These are phyloP conservation scores for Gobio occitaniae DNA, from an alignment of 2,797 vertebrate species.

Conservation along the genomic window DNA sequence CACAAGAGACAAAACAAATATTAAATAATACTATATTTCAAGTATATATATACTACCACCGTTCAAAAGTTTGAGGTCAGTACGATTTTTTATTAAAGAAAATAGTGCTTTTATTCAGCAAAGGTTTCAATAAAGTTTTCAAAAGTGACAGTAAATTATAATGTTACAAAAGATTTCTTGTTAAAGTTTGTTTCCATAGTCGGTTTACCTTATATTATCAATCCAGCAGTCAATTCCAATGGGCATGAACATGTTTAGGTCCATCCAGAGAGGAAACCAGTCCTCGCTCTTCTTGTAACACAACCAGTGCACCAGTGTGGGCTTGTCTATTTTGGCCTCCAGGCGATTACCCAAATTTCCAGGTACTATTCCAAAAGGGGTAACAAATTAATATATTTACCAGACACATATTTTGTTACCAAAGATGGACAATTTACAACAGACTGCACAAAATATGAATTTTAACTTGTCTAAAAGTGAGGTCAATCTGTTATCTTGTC, in stretches of 20 bases:
- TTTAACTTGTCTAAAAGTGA: neutral
- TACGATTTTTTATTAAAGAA: neutral
- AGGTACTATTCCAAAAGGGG: conserved; percentile 80
- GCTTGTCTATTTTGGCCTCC: conserved; percentile 95
- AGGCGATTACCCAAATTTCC: conserved; percentile 97
- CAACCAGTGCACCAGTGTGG: conserved; percentile 91
- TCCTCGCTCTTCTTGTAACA: conserved; percentile 90
- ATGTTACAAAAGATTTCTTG: too few relatives aligned
- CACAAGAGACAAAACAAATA: neutral
- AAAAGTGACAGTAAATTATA: neutral
- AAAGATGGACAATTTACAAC: neutral
- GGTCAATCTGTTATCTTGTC: neutral
- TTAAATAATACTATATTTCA: neutral
- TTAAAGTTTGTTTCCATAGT: neutral
- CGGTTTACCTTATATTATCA: conserved; percentile 93
- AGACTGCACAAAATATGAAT: neutral
- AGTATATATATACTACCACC: neutral
- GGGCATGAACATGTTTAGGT: conserved; percentile 96
- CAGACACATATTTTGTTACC: neutral
- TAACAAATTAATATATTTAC: neutral
- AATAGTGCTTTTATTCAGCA: neutral
- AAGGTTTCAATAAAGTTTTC: neutral
- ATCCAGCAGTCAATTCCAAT: conserved; percentile 97
- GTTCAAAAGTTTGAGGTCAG: neutral
- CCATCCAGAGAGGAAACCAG: conserved; percentile 95